Evolutionary conservation across 2,797 vertebrate species (phyloP).

Genomic region (Anomalospiza imberbis): DNA sequence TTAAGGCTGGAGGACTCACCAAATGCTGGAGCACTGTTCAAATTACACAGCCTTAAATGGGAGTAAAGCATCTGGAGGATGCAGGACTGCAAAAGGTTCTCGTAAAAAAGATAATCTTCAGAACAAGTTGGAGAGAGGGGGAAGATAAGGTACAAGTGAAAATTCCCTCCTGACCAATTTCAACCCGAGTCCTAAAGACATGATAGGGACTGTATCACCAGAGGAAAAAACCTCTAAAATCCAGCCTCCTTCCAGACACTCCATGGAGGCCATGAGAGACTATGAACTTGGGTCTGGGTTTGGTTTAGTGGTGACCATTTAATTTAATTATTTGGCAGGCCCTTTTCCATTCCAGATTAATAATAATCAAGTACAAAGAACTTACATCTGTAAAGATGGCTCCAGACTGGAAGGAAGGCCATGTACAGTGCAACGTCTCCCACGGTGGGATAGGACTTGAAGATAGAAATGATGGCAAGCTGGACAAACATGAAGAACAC

Average conservation of each 20-base stretch:
- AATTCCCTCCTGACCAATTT: background rate
- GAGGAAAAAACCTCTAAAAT: background rate
- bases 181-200: background rate
- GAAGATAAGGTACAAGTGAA: background rate
- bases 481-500: conserved; percentile 97
- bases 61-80: background rate
- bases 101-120: background rate
- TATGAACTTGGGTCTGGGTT: background rate
- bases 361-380: background rate
- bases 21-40: background rate
- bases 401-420: conserved; percentile 95
- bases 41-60: background rate
- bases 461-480: conserved; percentile 93
- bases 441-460: conserved; percentile 97
- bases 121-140: background rate
- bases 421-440: conserved; percentile 94
- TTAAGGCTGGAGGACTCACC: background rate
- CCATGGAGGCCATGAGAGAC: background rate
- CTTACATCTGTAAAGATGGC: conserved; percentile 95
- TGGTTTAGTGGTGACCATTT: background rate
- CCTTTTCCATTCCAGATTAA: background rate
- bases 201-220: background rate
- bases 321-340: background rate
- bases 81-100: background rate
- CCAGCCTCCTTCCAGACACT: background rate